Evolutionary conservation across 2,888 invertebrate genomes (phyloP), one percentile per base, ranked within the genome.

Genomic region (Keiferia lycopersicella): DNA sequence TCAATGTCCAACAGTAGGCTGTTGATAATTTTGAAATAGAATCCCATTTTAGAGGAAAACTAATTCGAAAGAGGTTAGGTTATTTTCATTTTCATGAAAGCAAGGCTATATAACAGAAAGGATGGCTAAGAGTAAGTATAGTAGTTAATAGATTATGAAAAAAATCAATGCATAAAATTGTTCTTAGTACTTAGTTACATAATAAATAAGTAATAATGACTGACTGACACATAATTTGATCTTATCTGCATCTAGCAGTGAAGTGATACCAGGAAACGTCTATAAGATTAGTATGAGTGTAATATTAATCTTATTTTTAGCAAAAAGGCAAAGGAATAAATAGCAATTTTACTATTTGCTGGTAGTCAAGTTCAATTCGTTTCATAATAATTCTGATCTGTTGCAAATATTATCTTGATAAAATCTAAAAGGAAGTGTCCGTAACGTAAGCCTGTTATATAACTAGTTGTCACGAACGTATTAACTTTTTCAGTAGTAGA

Each of bases 261-360:
- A n/a, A 34, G 34, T 51, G 20, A 51, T 22, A 51, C 20, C 20
- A 51, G 20, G 20, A 51, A 51, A 22, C 20, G 51, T 22, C 20
- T 11, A 51, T 51, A 51, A 20, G 51, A 51, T 51, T 12, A 12
- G 22, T 11, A 51, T 12, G 18, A n/a, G 51, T 22, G 18, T 16
- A 48, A 48, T 34, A 18, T 51, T 51, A 51, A 51, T 51, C 51
- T 20, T 51, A 51, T 51, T 51, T 18, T 22, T 22, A 51, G 51
- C 51, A 22, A 51, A 51, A 51, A 51, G 51, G 41, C 41, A 14
- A 41, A 41, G 41, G 12, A 41, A n/a, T n/a, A n/a, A 41, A 41
- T 7, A n/a, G 41, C 8, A 41, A 41, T 41, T 41, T 41, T 41
- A 51, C 20, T 10, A 51, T 20, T 22, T 10, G 51, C 41, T 14